phyloP scores from a whole-genome alignment of 2,888 invertebrate genomes.

The Agrochola circellaris region DNA sequence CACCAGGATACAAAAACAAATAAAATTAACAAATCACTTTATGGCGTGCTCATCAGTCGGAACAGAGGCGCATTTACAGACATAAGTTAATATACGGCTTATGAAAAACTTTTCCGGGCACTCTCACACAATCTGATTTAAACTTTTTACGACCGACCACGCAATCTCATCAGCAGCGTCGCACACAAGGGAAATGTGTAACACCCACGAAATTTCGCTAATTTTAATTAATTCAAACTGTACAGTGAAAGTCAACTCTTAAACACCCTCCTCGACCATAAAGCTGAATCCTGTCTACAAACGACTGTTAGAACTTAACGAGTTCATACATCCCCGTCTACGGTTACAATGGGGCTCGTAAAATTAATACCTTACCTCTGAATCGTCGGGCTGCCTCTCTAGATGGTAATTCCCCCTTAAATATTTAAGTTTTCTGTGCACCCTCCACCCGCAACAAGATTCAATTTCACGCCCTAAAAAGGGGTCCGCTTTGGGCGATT shows the following conservation, averaged over 20 bases:
- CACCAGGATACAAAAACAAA: not conserved
- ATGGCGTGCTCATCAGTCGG: conserved; percentile 38
- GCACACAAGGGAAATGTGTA: conserved; percentile 72
- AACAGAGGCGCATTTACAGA: conserved; percentile 43
- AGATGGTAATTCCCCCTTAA: conserved; percentile 88
- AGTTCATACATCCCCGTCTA: conserved; percentile 85
- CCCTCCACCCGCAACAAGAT: conserved; percentile 89
- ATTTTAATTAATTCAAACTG: conserved; percentile 87
- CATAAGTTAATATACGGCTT: conserved; percentile 58
- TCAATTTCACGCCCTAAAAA: conserved; percentile 90
- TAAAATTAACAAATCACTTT: conserved; percentile 47
- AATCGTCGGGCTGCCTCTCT: conserved; percentile 82
- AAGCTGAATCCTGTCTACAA: conserved; percentile 80
- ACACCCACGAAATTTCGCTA: conserved; percentile 77
- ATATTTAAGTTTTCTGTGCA: conserved; percentile 89
- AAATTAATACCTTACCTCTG: conserved; percentile 89
- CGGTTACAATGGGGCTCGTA: conserved; percentile 85
- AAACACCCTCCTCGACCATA: conserved; percentile 72
- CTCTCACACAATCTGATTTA: conserved; percentile 73
- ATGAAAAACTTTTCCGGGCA: conserved; percentile 65
- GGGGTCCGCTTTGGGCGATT: conserved; percentile 85
- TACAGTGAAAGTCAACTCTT: conserved; percentile 76
- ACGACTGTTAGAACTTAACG: conserved; percentile 87
- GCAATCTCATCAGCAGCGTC: conserved; percentile 75
- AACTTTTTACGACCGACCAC: conserved; percentile 79